Conservation (phyloP, 2,797 vertebrate species). For the Eulemur coronatus region DNA sequence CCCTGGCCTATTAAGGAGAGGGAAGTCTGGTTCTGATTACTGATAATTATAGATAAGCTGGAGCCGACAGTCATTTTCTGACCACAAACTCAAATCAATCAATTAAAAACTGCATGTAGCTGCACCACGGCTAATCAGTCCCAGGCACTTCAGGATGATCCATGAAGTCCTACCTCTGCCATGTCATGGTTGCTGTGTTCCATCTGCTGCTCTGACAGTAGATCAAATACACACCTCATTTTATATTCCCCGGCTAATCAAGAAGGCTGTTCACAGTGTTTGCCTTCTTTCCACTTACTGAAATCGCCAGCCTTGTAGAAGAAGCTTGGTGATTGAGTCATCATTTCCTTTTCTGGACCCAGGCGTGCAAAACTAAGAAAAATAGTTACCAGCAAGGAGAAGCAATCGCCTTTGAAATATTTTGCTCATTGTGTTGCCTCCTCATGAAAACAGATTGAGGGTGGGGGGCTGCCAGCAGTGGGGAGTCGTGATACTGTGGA, state of each 20-base stretch:
- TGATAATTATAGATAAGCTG: slow-evolving; percentile 89
- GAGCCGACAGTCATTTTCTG: slow-evolving; percentile 87
- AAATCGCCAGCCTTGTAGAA: background rate
- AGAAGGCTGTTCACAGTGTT: slow-evolving; percentile 34
- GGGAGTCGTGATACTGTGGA: rapidly evolving
- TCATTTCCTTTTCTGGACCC: slow-evolving; percentile 31
- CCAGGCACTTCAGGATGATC: slow-evolving; percentile 84
- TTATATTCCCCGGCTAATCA: slow-evolving; percentile 66
- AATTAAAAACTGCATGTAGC: slow-evolving; percentile 86
- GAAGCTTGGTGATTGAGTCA: background rate
- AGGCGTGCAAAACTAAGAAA: background rate
- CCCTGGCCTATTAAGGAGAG: slow-evolving; percentile 78
- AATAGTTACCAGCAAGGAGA: background rate
- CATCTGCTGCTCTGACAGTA: slow-evolving; percentile 77
- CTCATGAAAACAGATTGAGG: background rate
- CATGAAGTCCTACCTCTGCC: slow-evolving; percentile 73
- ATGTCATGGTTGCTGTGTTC: slow-evolving; percentile 76
- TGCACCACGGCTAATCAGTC: slow-evolving; percentile 84
- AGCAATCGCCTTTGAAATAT: background rate
- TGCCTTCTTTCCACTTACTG: background rate
- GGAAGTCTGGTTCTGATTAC: slow-evolving; percentile 87
- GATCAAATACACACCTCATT: slow-evolving; percentile 75
- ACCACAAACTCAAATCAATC: slow-evolving; percentile 89
- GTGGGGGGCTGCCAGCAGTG: background rate
- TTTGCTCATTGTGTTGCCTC: background rate